These are phyloP conservation scores for Boleophthalmus pectinirostris DNA, from an alignment of 2,113 vertebrate species.

Conservation along the genomic window DNA sequence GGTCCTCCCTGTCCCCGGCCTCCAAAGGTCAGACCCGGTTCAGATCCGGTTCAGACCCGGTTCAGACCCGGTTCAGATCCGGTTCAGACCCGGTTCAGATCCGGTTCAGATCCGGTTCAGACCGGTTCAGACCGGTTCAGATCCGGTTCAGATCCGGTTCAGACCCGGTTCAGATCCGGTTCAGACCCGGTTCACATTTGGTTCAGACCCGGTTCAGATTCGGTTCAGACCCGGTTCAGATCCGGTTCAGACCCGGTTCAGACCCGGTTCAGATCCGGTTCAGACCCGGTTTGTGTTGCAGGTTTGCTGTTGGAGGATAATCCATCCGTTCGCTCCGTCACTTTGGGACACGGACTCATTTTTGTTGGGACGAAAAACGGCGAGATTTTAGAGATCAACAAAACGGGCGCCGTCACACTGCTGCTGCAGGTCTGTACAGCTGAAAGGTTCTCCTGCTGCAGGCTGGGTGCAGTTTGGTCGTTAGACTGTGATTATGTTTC, in stretches of 20 bases:
- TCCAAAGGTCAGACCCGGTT: conserved; percentile 86
- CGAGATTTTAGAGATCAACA: conserved; percentile 97
- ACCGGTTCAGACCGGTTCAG: neutral
- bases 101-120: neutral
- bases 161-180: neutral
- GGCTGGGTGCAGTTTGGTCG: too few relatives aligned
- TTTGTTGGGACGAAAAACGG: conserved; percentile 96
- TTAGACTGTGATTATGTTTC: too few relatives aligned
- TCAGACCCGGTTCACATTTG: neutral
- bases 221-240: conserved; percentile 38
- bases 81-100: neutral
- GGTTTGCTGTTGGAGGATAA: conserved; percentile 96
- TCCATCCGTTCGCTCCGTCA: conserved; percentile 94
- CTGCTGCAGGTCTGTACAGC: conserved; percentile 65
- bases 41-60: neutral
- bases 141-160: conserved; percentile 39
- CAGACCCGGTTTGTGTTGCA: conserved; percentile 36
- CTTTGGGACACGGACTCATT: conserved; percentile 94
- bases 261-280: neutral
- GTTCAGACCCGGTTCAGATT: neutral
- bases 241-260: neutral
- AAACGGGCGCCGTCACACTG: conserved; percentile 93
- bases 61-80: neutral
- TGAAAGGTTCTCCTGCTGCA: neutral
- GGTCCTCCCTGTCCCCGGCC: conserved; percentile 86